These are phyloP conservation scores for Elanoides forficatus DNA, from an alignment of 2,113 vertebrate genomes.

Conservation along the genomic window DNA sequence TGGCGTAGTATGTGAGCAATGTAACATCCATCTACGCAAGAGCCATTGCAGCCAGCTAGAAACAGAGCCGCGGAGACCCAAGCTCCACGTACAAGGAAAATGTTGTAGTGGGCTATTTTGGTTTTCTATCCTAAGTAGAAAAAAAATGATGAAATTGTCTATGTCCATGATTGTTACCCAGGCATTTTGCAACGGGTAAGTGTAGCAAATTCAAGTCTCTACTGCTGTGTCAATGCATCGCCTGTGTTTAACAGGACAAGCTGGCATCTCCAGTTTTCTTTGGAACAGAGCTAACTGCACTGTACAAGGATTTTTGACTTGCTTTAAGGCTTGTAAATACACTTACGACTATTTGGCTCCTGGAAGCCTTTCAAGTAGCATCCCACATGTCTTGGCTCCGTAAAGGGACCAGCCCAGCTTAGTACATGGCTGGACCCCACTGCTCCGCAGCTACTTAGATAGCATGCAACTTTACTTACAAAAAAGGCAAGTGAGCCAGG, in stretches of 20 bases:
- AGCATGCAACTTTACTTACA: background rate
- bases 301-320: background rate
- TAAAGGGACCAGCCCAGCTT: background rate
- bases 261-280: background rate
- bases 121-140: background rate
- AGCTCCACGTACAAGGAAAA: background rate
- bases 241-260: background rate
- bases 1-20: background rate
- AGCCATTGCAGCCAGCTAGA: background rate
- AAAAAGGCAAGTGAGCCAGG: background rate
- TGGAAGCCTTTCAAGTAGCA: background rate
- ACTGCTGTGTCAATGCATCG: background rate
- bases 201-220: background rate
- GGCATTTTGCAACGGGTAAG: background rate
- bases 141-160: background rate
- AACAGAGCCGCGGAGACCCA: background rate
- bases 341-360: background rate
- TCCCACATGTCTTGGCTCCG: background rate
- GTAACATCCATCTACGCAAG: background rate
- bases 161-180: background rate
- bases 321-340: background rate
- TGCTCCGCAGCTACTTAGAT: background rate
- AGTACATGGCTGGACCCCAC: background rate
- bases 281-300: background rate
- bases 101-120: background rate